phyloP scores from a whole-genome alignment of 2,797 vertebrate species.

The Orientallactaga sibirica region DNA sequence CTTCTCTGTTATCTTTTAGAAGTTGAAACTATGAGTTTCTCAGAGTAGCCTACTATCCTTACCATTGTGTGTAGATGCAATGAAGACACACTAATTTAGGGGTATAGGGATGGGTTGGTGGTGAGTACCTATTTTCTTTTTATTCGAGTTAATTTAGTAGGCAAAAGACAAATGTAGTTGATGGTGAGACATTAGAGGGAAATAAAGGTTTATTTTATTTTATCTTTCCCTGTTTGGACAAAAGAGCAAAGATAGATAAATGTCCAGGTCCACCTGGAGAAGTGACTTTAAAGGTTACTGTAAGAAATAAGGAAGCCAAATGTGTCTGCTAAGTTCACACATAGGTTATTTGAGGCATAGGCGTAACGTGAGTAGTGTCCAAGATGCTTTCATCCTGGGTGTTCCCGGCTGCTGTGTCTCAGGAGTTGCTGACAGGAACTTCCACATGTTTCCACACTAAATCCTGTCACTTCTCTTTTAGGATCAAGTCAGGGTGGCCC shows the following conservation, averaged over 20 bases:
- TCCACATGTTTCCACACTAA: neutral
- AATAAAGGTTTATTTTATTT: neutral
- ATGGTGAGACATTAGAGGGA: neutral
- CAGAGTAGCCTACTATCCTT: neutral
- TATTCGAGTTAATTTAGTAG: neutral
- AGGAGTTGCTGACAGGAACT: neutral
- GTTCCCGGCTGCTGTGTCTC: neutral
- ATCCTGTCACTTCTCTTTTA: neutral
- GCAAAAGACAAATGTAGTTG: neutral
- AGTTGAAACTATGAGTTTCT: neutral
- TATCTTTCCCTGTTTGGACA: neutral
- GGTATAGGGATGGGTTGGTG: neutral
- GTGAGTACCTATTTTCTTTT: neutral
- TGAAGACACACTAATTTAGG: neutral
- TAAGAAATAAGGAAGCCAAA: neutral
- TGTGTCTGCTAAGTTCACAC: neutral
- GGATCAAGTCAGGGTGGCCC: neutral
- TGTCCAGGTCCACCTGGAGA: neutral
- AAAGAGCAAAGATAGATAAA: conserved; percentile 41
- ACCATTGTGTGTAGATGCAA: neutral
- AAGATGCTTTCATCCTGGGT: neutral
- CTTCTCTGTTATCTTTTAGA: neutral
- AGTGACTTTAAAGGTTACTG: conserved; percentile 11
- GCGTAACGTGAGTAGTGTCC: neutral
- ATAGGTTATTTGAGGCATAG: neutral